Conservation (phyloP, 2,888 invertebrate genomes). For the Leucoptera coffeella region DNA sequence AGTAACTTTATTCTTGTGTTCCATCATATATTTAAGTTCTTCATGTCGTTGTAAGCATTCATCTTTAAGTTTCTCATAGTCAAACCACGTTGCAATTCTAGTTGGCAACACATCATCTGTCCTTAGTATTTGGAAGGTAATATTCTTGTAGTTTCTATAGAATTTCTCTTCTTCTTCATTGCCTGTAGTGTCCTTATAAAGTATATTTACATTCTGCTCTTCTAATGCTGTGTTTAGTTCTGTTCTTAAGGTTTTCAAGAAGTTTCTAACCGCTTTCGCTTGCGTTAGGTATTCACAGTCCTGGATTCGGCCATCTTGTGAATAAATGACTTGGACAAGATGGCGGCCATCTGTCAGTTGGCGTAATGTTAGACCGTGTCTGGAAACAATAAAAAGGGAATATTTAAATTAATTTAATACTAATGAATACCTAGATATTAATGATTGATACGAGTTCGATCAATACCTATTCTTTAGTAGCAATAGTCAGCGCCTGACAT, state of each 20-base stretch:
- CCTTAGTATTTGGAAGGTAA: slow-evolving; percentile 49
- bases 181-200: too few species aligned
- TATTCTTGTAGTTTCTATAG: slow-evolving; percentile 40
- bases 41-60: slow-evolving; percentile 44
- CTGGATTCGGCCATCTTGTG: slow-evolving; percentile 49
- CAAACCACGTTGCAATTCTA: slow-evolving; percentile 48
- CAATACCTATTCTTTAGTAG: too few species aligned
- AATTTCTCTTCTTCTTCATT: slow-evolving; percentile 23
- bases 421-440: too few species aligned
- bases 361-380: slow-evolving; percentile 53
- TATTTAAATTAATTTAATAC: slow-evolving; percentile 7
- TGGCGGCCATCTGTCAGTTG: slow-evolving; percentile 64
- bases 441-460: too few species aligned
- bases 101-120: slow-evolving; percentile 35
- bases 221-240: slow-evolving; percentile 45
- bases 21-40: slow-evolving; percentile 28
- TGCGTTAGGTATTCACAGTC: slow-evolving; percentile 64
- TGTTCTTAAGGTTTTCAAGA: slow-evolving; percentile 51
- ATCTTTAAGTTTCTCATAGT: slow-evolving; percentile 51
- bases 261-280: slow-evolving; percentile 45
- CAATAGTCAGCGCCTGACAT: too few species aligned
- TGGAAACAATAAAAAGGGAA: slow-evolving; percentile 31
- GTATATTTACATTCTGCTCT: slow-evolving; percentile 24
- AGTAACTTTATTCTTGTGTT: slow-evolving; percentile 21
- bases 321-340: slow-evolving; percentile 64